Percentiles rank a stretch among this genome's conserved stretches.
phyloP scores from a whole-genome alignment of 1,140 invertebrate genomes.

The Atta colombica region DNA sequence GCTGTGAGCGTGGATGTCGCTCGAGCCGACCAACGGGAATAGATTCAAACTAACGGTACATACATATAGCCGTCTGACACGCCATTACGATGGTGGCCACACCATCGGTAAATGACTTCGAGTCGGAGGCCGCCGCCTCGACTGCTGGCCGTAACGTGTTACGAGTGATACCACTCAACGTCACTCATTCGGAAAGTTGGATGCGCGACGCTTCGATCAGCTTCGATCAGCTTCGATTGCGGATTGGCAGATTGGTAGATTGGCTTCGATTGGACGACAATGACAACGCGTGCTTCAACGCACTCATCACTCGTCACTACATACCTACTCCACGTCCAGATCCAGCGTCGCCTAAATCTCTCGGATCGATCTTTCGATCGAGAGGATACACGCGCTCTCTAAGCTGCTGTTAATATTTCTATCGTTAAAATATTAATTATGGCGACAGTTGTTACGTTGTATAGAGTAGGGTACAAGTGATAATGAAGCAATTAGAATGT shows the following conservation, averaged over 20 bases:
- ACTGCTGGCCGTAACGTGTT: neutral
- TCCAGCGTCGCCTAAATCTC: too few relatives aligned
- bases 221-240: too few relatives aligned
- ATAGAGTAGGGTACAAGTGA: conserved; percentile 23
- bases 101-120: conserved; percentile 50
- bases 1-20: conserved; percentile 66
- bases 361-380: conserved; percentile 22
- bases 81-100: conserved; percentile 50
- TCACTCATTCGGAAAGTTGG: neutral
- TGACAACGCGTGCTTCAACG: neutral
- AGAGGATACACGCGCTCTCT: neutral
- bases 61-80: conserved; percentile 71
- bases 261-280: conserved; percentile 27
- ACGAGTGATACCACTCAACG: neutral
- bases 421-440: conserved; percentile 73
- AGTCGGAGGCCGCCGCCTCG: neutral
- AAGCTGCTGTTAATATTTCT: conserved; percentile 70
- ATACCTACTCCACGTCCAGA: too few relatives aligned
- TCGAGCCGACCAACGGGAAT: conserved; percentile 73
- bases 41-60: conserved; percentile 80
- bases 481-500: conserved; percentile 45
- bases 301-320: conserved; percentile 1
- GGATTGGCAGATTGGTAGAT: too few relatives aligned
- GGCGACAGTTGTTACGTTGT: conserved; percentile 71
- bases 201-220: too few relatives aligned